Percentiles rank a stretch among this genome's conserved stretches.
Conservation (phyloP, 2,113 vertebrate species). For the Pedionomus torquatus region DNA sequence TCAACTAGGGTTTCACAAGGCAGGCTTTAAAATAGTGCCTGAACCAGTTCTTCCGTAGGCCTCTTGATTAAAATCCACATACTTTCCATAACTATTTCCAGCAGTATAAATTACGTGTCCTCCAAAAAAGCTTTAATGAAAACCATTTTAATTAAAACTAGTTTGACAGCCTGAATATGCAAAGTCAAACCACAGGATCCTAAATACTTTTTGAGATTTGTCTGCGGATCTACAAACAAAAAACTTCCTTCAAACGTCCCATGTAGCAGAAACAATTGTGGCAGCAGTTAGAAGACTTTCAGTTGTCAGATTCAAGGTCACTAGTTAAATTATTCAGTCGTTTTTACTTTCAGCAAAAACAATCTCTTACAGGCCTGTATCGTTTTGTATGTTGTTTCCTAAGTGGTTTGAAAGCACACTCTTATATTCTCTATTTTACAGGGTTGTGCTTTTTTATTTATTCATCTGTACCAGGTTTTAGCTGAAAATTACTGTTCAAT, state of each 20-base stretch:
- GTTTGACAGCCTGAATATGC: constrained; percentile 56
- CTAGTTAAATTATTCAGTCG: constrained; percentile 44
- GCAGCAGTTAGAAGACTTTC: constrained; percentile 49
- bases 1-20: neutral
- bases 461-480: constrained; percentile 56
- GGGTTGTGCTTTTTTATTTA: constrained; percentile 73
- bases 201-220: constrained; percentile 43
- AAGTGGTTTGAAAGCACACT: constrained; percentile 57
- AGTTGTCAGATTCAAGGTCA: constrained; percentile 66
- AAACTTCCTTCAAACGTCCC: constrained; percentile 50
- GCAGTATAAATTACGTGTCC: constrained; percentile 46
- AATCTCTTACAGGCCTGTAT: constrained; percentile 53
- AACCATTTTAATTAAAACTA: constrained; percentile 65
- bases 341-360: constrained; percentile 46
- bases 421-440: constrained; percentile 53
- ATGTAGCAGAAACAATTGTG: constrained; percentile 56
- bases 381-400: constrained; percentile 9
- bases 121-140: constrained; percentile 57
- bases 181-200: constrained; percentile 48
- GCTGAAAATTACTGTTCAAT: constrained; percentile 59
- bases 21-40: constrained; percentile 61
- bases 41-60: constrained; percentile 42
- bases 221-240: constrained; percentile 46
- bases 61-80: constrained; percentile 56
- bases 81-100: constrained; percentile 49